Percentiles rank a stretch among this genome's conserved stretches.
phyloP scores from a whole-genome alignment of 2,797 vertebrate species.

The Cygnus olor region DNA sequence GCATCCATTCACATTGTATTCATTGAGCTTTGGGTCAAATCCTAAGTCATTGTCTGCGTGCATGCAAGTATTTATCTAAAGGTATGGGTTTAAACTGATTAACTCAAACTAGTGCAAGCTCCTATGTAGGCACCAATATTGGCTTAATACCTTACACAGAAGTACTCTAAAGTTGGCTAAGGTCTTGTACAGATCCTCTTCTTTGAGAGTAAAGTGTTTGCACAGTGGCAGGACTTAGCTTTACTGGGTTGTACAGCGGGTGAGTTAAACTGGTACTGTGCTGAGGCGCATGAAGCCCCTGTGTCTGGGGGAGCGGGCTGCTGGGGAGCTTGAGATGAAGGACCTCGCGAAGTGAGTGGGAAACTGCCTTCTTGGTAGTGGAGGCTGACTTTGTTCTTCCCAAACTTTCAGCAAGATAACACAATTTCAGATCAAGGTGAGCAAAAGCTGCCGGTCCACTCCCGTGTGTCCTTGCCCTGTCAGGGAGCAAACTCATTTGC shows the following conservation, averaged over 20 bases:
- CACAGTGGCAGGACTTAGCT: background rate
- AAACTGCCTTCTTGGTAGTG: background rate
- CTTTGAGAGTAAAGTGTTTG: slow-evolving; percentile 49
- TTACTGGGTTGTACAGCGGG: background rate
- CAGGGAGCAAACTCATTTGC: slow-evolving; percentile 25
- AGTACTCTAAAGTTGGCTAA: slow-evolving; percentile 45
- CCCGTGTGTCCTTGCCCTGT: background rate
- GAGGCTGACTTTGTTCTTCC: background rate
- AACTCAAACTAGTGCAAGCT: background rate
- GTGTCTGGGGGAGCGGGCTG: fast-evolving
- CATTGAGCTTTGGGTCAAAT: slow-evolving; percentile 11
- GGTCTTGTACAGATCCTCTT: slow-evolving; percentile 32
- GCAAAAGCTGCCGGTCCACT: background rate
- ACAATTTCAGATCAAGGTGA: background rate
- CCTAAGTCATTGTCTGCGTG: slow-evolving; percentile 26
- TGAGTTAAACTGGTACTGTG: background rate
- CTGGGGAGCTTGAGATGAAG: background rate
- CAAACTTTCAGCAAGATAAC: background rate
- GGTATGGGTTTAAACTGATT: slow-evolving; percentile 50
- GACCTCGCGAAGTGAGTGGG: background rate
- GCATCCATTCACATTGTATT: slow-evolving; percentile 46
- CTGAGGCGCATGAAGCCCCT: background rate
- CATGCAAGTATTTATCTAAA: slow-evolving; percentile 38
- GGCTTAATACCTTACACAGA: slow-evolving; percentile 48
- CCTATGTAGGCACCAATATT: background rate